Percentiles rank a stretch among this genome's conserved stretches.
These are phyloP conservation scores for Acronicta leporina DNA, from an alignment of 2,888 invertebrate genomes.

Conservation along the genomic window DNA sequence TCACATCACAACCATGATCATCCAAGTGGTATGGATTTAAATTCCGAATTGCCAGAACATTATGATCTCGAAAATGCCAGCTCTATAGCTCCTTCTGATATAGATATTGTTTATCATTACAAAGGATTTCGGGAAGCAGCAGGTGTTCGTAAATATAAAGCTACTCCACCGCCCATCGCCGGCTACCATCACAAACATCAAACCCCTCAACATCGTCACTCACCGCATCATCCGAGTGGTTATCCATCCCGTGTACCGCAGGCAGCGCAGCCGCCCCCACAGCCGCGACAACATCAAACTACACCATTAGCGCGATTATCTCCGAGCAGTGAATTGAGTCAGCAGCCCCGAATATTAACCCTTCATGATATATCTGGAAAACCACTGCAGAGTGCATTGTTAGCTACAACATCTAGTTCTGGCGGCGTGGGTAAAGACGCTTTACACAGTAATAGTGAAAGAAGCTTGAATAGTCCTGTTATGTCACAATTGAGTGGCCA, in stretches of 20 bases:
- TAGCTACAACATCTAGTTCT: constrained; percentile 96
- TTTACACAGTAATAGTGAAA: constrained; percentile 96
- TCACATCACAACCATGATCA: constrained; percentile 93
- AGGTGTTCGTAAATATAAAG: constrained; percentile 95
- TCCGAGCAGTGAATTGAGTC: constrained; percentile 97
- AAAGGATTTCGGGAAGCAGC: constrained; percentile 96
- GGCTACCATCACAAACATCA: constrained; percentile 94
- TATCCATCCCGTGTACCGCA: constrained; percentile 93
- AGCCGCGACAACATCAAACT: constrained; percentile 94
- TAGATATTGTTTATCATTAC: constrained; percentile 98
- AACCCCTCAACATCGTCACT: constrained; percentile 93
- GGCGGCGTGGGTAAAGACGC: constrained; percentile 96
- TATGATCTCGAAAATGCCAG: constrained; percentile 99
- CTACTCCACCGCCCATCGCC: constrained; percentile 94
- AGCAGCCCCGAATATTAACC: constrained; percentile 97
- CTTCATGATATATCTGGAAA: constrained; percentile 98
- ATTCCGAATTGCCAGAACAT: constrained; percentile 95
- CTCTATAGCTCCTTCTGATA: constrained; percentile 99
- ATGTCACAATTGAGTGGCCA: constrained; percentile 97
- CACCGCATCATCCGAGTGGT: constrained; percentile 93
- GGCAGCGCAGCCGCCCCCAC: constrained; percentile 91
- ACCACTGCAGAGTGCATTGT: constrained; percentile 95
- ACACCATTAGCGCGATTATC: constrained; percentile 97
- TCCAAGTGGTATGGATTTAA: constrained; percentile 92
- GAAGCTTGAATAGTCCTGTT: constrained; percentile 97